phyloP scores from a whole-genome alignment of 2,888 invertebrate species.

The Seladonia tumulorum region DNA sequence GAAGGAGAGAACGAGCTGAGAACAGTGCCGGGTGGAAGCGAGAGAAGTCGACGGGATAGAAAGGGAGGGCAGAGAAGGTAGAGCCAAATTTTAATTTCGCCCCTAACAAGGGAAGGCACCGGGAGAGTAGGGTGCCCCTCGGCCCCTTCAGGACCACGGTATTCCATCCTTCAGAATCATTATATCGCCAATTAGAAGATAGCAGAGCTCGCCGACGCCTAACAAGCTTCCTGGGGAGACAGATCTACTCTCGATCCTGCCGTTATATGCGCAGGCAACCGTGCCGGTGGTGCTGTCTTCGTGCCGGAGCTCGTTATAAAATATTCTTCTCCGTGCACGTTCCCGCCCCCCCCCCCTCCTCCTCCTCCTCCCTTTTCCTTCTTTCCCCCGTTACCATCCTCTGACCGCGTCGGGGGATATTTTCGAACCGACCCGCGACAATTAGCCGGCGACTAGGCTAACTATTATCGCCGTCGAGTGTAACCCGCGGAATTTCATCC shows the following conservation, averaged over 20 bases:
- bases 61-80: conserved; percentile 51
- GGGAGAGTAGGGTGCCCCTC: conserved; percentile 68
- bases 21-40: conserved; percentile 27
- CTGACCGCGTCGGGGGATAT: conserved; percentile 30
- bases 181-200: conserved; percentile 85
- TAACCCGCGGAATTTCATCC: conserved; percentile 13
- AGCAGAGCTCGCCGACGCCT: conserved; percentile 82
- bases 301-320: conserved; percentile 57
- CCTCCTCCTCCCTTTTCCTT: conserved; percentile 15
- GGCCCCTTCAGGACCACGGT: conserved; percentile 78
- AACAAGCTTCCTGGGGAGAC: conserved; percentile 84
- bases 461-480: conserved; percentile 16
- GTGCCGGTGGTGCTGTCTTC: conserved; percentile 53
- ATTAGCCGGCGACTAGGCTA: conserved; percentile 43
- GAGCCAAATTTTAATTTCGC: conserved; percentile 80
- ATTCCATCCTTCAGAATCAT: conserved; percentile 84
- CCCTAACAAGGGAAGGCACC: conserved; percentile 78
- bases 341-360: conserved; percentile 8
- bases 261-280: conserved; percentile 67
- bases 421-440: conserved; percentile 29
- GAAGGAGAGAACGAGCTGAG: conserved; percentile 22
- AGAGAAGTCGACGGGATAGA: conserved; percentile 23
- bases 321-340: conserved; percentile 46
- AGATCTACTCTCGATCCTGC: conserved; percentile 74
- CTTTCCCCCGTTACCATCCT: conserved; percentile 4